Evolutionary conservation across 2,113 vertebrate genomes (phyloP).

Genomic region (Bubo scandiacus): DNA sequence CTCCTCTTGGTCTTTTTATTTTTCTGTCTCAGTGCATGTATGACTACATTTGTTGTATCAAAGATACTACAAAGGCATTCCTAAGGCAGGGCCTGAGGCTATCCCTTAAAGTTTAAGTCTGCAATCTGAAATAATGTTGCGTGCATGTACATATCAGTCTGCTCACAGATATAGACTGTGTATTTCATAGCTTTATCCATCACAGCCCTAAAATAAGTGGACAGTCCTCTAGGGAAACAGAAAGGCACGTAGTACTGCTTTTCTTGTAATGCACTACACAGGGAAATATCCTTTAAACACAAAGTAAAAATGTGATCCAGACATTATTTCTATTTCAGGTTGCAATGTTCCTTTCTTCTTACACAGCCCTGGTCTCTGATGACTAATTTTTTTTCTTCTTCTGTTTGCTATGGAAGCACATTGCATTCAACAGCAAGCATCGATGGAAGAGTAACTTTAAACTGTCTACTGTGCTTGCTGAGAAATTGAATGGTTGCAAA

Average conservation of each 20-base stretch:
- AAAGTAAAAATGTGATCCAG: not conserved
- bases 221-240: not conserved
- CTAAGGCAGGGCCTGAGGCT: not conserved
- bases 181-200: not conserved
- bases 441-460: not conserved
- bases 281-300: not conserved
- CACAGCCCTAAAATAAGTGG: not conserved
- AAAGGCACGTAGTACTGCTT: not conserved
- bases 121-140: not conserved
- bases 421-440: not conserved
- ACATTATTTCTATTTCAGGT: not conserved
- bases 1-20: not conserved
- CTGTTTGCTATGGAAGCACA: not conserved
- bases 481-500: not conserved
- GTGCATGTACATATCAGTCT: not conserved
- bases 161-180: not conserved
- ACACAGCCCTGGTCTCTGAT: not conserved
- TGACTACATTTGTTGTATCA: not conserved
- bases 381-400: not conserved
- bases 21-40: not conserved
- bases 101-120: not conserved
- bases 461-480: not conserved
- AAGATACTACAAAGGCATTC: not conserved
- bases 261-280: not conserved
- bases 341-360: not conserved